phyloP scores from a whole-genome alignment of 2,888 invertebrate genomes.

The Lithodes maja region DNA sequence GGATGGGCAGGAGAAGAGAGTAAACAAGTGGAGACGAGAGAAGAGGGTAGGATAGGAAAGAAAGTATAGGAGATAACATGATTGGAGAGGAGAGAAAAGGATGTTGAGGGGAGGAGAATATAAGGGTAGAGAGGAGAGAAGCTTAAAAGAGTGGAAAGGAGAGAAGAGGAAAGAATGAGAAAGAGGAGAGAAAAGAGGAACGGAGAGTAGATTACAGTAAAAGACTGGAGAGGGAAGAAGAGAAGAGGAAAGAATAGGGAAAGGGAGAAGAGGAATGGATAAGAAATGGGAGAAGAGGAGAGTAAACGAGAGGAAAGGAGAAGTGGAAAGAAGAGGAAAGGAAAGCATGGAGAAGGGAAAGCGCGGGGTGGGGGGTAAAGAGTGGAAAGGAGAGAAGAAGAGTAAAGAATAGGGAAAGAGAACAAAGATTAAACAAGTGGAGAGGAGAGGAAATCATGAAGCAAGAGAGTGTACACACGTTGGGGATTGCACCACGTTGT shows the following conservation, averaged over 20 bases:
- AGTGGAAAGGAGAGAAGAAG: too few relatives aligned
- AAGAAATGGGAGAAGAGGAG: neutral
- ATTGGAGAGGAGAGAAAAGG: neutral
- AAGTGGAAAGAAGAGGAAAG: neutral
- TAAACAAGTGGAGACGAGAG: neutral
- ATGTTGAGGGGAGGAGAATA: neutral
- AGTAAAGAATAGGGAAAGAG: too few relatives aligned
- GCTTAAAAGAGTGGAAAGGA: neutral
- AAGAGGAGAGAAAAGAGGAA: neutral
- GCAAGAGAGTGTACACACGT: too few relatives aligned
- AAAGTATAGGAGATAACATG: neutral
- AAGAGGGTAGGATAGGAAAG: neutral
- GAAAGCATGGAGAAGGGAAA: too few relatives aligned
- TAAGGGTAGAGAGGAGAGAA: neutral
- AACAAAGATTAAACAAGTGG: too few relatives aligned
- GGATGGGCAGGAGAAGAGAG: neutral
- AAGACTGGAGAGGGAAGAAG: neutral
- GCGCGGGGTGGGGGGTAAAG: too few relatives aligned
- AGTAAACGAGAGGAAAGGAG: neutral
- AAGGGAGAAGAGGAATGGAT: neutral
- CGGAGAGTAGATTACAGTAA: neutral
- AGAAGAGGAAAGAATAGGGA: neutral
- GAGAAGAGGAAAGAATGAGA: neutral
- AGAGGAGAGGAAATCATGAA: neutral
- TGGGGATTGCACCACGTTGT: too few relatives aligned